phyloP scores from a whole-genome alignment of 2,888 invertebrate species.

The Lycophotia porphyrea region DNA sequence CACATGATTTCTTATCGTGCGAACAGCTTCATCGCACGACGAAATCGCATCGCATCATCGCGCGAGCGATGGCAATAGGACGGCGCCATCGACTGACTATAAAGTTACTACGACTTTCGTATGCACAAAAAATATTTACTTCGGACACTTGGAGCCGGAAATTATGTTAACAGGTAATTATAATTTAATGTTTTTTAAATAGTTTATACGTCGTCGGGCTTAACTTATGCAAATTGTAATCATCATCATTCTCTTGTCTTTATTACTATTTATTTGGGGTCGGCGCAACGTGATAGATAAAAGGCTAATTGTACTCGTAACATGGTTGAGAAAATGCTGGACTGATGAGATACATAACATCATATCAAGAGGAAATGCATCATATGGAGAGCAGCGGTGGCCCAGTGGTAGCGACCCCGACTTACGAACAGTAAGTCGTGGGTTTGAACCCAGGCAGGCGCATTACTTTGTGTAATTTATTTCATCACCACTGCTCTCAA shows the following conservation, averaged over 20 bases:
- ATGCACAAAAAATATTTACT: slow-evolving; percentile 35
- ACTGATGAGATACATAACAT: background rate
- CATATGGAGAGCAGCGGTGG: too few species aligned
- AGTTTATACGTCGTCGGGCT: background rate
- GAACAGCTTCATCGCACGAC: too few species aligned
- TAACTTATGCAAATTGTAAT: too few species aligned
- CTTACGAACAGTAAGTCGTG: too few species aligned
- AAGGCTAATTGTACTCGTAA: background rate
- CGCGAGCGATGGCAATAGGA: too few species aligned
- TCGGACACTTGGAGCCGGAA: slow-evolving; percentile 35
- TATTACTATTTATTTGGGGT: background rate
- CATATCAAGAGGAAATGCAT: background rate
- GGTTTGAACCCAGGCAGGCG: too few species aligned
- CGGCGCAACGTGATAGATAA: background rate
- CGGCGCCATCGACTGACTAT: slow-evolving; percentile 28
- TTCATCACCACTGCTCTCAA: too few species aligned
- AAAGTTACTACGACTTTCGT: slow-evolving; percentile 38
- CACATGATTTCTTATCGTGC: too few species aligned
- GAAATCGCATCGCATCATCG: too few species aligned
- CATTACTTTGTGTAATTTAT: too few species aligned
- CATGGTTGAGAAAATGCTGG: background rate
- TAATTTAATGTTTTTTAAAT: slow-evolving; percentile 20
- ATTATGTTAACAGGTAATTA: slow-evolving; percentile 37
- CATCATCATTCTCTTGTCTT: background rate
- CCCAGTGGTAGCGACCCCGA: too few species aligned